Base-by-base conservation (phyloP, 2,888 invertebrate genomes). In the Ectemnius cavifrons region DNA sequence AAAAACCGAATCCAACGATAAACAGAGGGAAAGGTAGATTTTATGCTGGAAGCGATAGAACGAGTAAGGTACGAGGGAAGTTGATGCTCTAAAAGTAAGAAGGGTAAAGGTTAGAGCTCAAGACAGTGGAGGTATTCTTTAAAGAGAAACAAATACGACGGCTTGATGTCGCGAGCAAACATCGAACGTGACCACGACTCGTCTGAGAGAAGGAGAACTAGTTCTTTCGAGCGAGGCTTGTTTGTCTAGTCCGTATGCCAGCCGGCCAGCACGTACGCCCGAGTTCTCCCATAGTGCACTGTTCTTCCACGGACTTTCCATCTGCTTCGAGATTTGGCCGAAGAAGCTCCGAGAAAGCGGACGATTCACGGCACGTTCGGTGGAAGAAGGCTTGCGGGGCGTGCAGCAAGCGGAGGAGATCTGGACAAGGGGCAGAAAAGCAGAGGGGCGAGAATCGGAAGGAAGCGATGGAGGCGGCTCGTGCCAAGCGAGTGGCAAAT, bases 341-440 rank as follows among this genome's bases (percentile, higher is more conserved):
- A 56, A 56, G 16, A 56, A 56, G 27, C 67, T 23, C 16, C 45
- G 18, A 49, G 56, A 18, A 49, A 45, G 67, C 56, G 65, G 71
- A 70, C 78, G 62, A 78, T 78, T 73, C 78, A 45, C 73, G 46
- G 73, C 77, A 77, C 78, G 77, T 77, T 37, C 57, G 5, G 46
- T 4, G 1, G 47, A 23, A 49, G 28, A 3, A 37, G 37, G 37
- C 37, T n/a, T n/a, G 37, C 6, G 37, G 37, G 23, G 37, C 37
- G 11, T 37, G 37, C 37, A 37, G 37, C 37, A 11, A 37, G 37
- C 37, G 37, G 52, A 49, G 47, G 14, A 47, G 47, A 47, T 14
- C 47, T 16, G 16, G 52, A 52, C 14, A 16, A 52, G 16, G n/a
- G 58, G n/a, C 14, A 45, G 45, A 46, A 45, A 60, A 46, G 58